Evolutionary conservation across 1,140 invertebrate genomes (phyloP), one percentile per base, ranked within the genome.

Genomic region (Pogonomyrmex californicus): DNA sequence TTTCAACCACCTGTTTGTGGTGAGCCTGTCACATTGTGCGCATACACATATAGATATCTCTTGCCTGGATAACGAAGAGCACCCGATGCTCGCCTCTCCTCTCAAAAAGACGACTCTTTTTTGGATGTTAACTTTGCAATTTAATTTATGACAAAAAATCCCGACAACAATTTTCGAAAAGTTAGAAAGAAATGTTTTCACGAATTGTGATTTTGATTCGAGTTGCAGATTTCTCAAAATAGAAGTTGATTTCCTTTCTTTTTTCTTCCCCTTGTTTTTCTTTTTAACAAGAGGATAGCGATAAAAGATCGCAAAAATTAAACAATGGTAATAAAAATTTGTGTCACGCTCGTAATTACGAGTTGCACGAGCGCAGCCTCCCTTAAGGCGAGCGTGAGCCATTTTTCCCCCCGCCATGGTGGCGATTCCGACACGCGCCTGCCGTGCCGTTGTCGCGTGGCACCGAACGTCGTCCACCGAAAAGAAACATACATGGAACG

Each of bases 371-470:
- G 62, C 54, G 73, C 60, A 78, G 70, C 82, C 17, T 85, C 47
- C 76, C 85, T 77, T 63, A 58, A 77, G 49, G 41, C 68, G 58
- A 17, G 54, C 60, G 71, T 73, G 58, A 85, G 86, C 88, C 85
- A 77, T 79, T 87, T 23, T 54, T 83, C 6, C 56, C 51, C 38
- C 82, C 78, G 77, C 82, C 82, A 85, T 79, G 87, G 83, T 78
- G 90, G 87, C 81, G 76, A 86, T 73, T 87, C 87, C 62, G 91
- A 87, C 89, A 91, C 90, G 91, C 88, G 92, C 83, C 91, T 89
- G 89, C 85, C 86, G 88, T 88, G 87, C 88, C 63, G 89, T 88
- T 91, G 92, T 93, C 93, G 89, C 91, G 92, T 92, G 90, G 88
- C 92, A 73, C 23, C 23, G 23, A 23, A 23, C 87, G 65, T 33